Evolutionary conservation across 2,113 vertebrate species (phyloP), one percentile per base, ranked within the genome.

Genomic region (Dascyllus trimaculatus): DNA sequence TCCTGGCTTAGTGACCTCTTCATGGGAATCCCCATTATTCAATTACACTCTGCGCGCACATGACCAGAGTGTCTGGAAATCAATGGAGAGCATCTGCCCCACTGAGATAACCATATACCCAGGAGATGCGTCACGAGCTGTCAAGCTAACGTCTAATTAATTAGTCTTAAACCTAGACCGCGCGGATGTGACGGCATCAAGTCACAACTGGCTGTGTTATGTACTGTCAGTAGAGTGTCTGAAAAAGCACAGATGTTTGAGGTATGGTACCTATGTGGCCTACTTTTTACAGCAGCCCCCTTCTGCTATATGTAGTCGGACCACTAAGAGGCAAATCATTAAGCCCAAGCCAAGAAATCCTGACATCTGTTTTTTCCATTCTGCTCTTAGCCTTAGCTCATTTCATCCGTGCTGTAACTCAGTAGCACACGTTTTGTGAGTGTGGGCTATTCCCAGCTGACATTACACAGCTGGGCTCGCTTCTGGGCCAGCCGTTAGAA

Each of bases 1-100:
- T 68, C 65, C 58, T 67, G 81, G 62, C 72, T 77, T 32, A 17
- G 18, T 80, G 71, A 87, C 67, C 72, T 76, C 78, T 84, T 82
- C 72, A 57, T 76, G 80, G 86, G 90, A 86, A 80, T 78, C 80
- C 71, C 74, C 78, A 26, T 84, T 74, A 77, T 88, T 90, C 64
- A 88, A 82, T 91, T 89, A 74, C 46, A 52, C 75, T 71, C 58
- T 1, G 46, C 13, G 2, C 61, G 52, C 80, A 64, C 78, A 75
- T 78, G 85, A 81, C 46, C 46, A 32, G 38, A 40, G 64, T 5
- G 29, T 68, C 57, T 53, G 32, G 48, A 86, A 91, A 91, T 93
- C 91, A 89, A 87, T 92, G 82, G 29, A 18, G 76, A 81, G 84
- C 91, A 84, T 91, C 92, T 91, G 90, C 81, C 81, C 78, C 78